phyloP scores from a whole-genome alignment of 1,140 invertebrate species.

The Diprion similis region DNA sequence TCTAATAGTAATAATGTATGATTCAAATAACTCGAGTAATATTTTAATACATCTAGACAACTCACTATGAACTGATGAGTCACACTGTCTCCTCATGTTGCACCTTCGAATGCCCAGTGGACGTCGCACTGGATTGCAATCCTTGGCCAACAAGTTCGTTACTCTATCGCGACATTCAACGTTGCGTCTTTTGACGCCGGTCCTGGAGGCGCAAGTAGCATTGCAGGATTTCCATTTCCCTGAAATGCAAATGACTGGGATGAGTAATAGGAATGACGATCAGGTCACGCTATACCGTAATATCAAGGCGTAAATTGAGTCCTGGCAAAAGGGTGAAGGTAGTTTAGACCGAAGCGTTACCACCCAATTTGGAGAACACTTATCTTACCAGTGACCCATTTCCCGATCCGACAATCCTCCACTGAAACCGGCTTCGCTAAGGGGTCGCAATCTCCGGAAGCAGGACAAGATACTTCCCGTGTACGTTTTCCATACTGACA shows the following conservation, averaged over 20 bases:
- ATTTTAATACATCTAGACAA: not conserved
- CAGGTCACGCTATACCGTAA: not conserved
- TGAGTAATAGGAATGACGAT: not conserved
- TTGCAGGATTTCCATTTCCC: conserved; percentile 50
- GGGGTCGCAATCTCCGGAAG: conserved; percentile 39
- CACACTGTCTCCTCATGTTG: conserved; percentile 29
- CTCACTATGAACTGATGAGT: not conserved
- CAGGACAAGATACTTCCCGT: conserved; percentile 44
- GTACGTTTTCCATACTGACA: conserved; percentile 42
- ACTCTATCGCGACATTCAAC: conserved; percentile 45
- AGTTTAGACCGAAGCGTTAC: not conserved
- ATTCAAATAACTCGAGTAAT: too few species aligned
- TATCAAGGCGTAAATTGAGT: conserved; percentile 15
- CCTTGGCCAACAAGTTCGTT: conserved; percentile 39
- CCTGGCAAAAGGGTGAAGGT: conserved; percentile 2
- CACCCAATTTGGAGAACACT: conserved; percentile 11
- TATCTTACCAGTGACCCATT: conserved; percentile 44
- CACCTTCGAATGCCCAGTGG: conserved; percentile 45
- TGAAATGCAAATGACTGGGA: conserved; percentile 17
- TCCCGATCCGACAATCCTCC: conserved; percentile 45
- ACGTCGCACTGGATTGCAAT: conserved; percentile 44
- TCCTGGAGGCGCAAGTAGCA: conserved; percentile 42
- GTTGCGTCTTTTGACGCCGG: conserved; percentile 42
- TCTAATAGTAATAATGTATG: too few species aligned
- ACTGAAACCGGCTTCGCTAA: conserved; percentile 37